Percentiles rank a stretch among this genome's conserved stretches.
Conservation (phyloP, 1,140 invertebrate genomes). For the Araneus ventricosus region DNA sequence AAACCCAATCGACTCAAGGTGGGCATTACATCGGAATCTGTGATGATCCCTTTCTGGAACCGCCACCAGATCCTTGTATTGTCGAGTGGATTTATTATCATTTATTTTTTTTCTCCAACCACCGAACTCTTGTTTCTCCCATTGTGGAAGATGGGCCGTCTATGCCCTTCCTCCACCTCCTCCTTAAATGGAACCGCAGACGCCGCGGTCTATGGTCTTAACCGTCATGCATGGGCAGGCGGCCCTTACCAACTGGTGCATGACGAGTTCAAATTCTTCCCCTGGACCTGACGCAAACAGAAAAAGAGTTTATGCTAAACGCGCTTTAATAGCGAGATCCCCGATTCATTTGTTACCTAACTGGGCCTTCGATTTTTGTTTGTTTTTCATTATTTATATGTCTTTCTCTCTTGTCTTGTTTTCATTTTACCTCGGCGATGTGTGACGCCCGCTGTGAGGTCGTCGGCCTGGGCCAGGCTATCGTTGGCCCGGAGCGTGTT, state of each 20-base stretch:
- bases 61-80: neutral
- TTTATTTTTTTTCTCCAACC: neutral
- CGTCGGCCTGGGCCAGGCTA: neutral
- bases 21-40: neutral
- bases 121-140: slow-evolving; percentile 3
- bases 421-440: slow-evolving; percentile 6
- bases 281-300: neutral
- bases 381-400: slow-evolving; percentile 38
- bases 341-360: slow-evolving; percentile 64
- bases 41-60: neutral
- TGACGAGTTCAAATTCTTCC: slow-evolving; percentile 66
- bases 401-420: neutral
- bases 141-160: neutral
- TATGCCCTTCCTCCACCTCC: neutral
- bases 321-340: slow-evolving; percentile 30
- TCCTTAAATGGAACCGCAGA: neutral
- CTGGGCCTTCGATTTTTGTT: slow-evolving; percentile 26
- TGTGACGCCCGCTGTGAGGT: slow-evolving; percentile 19
- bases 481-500: slow-evolving; percentile 20
- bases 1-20: neutral
- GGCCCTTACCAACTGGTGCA: slow-evolving; percentile 60
- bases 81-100: neutral
- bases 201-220: slow-evolving; percentile 38
- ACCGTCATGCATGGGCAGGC: slow-evolving; percentile 41
- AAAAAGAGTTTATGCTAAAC: slow-evolving; percentile 68